Conservation (phyloP, 2,888 invertebrate genomes). For the Drosophila multiciliata region DNA sequence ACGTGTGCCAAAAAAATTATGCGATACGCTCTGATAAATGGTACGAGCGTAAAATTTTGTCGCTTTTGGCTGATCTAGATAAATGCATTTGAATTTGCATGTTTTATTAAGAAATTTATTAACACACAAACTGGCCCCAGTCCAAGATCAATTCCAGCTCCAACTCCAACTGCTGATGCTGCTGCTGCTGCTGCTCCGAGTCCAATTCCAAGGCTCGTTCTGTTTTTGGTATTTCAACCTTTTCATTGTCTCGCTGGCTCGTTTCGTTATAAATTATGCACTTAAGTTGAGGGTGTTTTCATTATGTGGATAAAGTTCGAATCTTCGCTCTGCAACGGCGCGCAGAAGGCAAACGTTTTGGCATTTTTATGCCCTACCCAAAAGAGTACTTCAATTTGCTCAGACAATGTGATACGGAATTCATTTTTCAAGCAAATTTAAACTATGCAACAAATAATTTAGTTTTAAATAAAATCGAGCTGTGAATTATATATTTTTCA, state of each 20-base stretch:
- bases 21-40: conserved; percentile 74
- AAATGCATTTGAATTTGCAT: conserved; percentile 82
- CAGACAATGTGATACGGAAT: neutral
- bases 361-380: conserved; percentile 38
- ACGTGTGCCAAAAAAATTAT: conserved; percentile 75
- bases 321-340: conserved; percentile 35
- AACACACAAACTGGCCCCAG: conserved; percentile 56
- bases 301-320: conserved; percentile 79
- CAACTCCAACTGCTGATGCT: conserved; percentile 1
- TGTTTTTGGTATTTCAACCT: conserved; percentile 61
- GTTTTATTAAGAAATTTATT: conserved; percentile 81
- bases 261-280: conserved; percentile 83
- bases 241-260: conserved; percentile 68
- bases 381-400: neutral
- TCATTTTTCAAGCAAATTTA: neutral
- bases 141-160: conserved; percentile 30
- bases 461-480: neutral
- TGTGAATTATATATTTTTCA: neutral
- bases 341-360: conserved; percentile 51
- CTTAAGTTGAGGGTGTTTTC: conserved; percentile 84
- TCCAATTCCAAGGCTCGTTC: conserved; percentile 44
- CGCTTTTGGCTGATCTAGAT: conserved; percentile 82
- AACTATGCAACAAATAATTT: neutral
- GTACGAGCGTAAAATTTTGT: conserved; percentile 77
- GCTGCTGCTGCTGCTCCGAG: conserved; percentile 7